These are phyloP conservation scores for Polydrusus tereticollis DNA, from an alignment of 2,888 invertebrate species.

Conservation along the genomic window DNA sequence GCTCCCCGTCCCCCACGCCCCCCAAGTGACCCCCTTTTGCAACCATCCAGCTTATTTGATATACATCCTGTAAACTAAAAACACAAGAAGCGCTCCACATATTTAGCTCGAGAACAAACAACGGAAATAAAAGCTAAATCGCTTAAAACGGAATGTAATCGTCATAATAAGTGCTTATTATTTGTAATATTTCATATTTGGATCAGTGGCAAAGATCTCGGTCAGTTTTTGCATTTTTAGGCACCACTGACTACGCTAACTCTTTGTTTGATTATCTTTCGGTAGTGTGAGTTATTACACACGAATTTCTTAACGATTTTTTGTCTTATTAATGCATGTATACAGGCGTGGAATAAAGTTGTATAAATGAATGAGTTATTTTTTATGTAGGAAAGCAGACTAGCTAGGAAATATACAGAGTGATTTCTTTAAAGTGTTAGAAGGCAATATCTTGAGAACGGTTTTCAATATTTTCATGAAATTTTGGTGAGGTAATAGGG, in stretches of 20 bases:
- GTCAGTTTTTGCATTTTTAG: constrained; percentile 47
- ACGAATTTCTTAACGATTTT: constrained; percentile 39
- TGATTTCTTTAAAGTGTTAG: too few relatives aligned
- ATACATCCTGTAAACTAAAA: constrained; percentile 3
- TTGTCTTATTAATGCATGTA: background rate
- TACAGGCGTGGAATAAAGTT: background rate
- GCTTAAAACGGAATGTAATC: constrained; percentile 61
- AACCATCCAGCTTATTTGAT: too few relatives aligned
- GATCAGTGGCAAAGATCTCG: constrained; percentile 53
- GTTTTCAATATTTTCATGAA: too few relatives aligned
- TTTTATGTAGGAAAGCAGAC: too few relatives aligned
- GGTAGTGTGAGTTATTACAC: constrained; percentile 33
- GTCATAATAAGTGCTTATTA: constrained; percentile 62
- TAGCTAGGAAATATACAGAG: too few relatives aligned
- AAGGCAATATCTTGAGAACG: too few relatives aligned
- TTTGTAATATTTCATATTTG: constrained; percentile 63
- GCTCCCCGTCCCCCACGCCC: too few relatives aligned
- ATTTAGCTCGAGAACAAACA: constrained; percentile 64
- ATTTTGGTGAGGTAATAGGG: too few relatives aligned
- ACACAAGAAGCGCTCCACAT: constrained; percentile 60
- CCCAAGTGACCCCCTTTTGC: too few relatives aligned
- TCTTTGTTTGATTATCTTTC: constrained; percentile 47
- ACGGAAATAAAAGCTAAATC: constrained; percentile 62
- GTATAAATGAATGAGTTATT: too few relatives aligned
- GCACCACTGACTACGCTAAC: constrained; percentile 45